These are phyloP conservation scores for Agrotis puta DNA, from an alignment of 2,888 invertebrate species.

Conservation along the genomic window DNA sequence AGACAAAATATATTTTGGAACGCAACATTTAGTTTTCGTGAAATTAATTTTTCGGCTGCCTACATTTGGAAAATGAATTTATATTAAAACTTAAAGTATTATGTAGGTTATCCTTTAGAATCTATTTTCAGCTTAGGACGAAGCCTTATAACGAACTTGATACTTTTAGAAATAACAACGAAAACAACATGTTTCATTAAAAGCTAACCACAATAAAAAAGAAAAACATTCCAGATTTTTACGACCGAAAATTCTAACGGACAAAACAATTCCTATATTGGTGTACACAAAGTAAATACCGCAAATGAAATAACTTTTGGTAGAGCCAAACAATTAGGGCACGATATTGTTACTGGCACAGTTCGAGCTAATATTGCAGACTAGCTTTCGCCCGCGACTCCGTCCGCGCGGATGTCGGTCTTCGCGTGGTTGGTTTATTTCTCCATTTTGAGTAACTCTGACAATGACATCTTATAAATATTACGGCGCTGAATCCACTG, in stretches of 20 bases:
- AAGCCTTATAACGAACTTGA: neutral
- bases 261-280: constrained; percentile 25
- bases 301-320: constrained; percentile 52
- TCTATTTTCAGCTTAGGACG: no score
- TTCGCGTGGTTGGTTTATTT: no score
- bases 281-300: constrained; percentile 40
- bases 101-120: no score
- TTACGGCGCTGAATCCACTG: no score
- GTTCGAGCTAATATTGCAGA: constrained; percentile 24
- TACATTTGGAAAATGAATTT: neutral
- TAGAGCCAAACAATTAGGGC: constrained; percentile 43
- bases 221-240: constrained; percentile 3
- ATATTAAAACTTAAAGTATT: no score
- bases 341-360: constrained; percentile 35
- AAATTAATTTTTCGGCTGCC: neutral
- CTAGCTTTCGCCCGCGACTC: no score
- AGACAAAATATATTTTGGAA: constrained; percentile 15
- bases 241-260: constrained; percentile 1
- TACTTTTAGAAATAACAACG: neutral
- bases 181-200: neutral
- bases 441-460: no score
- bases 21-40: neutral
- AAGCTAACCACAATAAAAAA: neutral
- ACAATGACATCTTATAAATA: no score
- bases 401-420: no score